Conservation (phyloP, 2,888 invertebrate species). For the Silvanus unidentatus region DNA sequence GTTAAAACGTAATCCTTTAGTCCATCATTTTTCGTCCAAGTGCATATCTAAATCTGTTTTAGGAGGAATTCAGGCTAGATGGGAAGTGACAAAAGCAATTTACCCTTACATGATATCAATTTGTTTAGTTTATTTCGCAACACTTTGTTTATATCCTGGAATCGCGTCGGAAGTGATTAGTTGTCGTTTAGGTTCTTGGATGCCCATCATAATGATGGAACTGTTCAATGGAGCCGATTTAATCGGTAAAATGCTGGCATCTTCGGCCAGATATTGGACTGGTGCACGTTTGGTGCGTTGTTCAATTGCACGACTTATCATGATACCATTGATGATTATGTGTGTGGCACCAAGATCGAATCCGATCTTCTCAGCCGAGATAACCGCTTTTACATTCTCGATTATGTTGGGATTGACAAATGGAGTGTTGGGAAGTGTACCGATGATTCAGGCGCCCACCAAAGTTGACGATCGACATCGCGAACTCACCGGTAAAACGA, state of each 20-base stretch:
- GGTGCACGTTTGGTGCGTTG: constrained; percentile 70
- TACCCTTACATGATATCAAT: constrained; percentile 90
- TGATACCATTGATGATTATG: constrained; percentile 76
- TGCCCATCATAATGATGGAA: constrained; percentile 87
- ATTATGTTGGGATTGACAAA: constrained; percentile 74
- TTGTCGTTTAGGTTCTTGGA: constrained; percentile 78
- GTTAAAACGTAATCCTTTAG: constrained; percentile 46
- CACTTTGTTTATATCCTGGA: constrained; percentile 84
- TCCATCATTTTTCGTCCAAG: no score
- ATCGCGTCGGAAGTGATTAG: constrained; percentile 84
- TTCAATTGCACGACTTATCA: constrained; percentile 63
- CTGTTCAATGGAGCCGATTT: constrained; percentile 83
- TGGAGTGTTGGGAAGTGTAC: constrained; percentile 83
- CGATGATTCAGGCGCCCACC: constrained; percentile 87
- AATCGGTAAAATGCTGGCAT: constrained; percentile 70
- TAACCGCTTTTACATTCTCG: constrained; percentile 62
- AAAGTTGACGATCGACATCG: constrained; percentile 79
- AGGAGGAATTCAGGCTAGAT: constrained; percentile 68
- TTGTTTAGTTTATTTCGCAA: constrained; percentile 82
- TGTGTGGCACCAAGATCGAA: constrained; percentile 73
- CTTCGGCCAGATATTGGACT: constrained; percentile 79
- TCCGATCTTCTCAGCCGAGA: constrained; percentile 66
- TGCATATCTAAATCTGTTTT: no score
- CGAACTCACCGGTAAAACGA: constrained; percentile 81
- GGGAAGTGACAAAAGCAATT: constrained; percentile 76